Evolutionary conservation across 2,888 invertebrate species (phyloP), one percentile per base, ranked within the genome.

Genomic region (Lottia gigantea): DNA sequence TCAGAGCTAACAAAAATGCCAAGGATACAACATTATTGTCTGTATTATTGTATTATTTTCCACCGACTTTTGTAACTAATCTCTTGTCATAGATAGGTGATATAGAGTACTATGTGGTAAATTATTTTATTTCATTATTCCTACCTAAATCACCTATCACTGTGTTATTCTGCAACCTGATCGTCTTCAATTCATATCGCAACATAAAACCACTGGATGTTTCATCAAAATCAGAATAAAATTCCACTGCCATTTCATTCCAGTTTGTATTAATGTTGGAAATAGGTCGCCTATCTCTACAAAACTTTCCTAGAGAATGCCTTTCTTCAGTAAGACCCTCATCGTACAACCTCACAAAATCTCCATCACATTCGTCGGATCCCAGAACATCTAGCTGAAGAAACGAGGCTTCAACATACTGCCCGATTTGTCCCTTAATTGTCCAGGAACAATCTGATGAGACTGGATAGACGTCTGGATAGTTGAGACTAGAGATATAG

Each of bases 371-470:
- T 12, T 31, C 23, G n/a, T 25, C 67, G 45, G 19, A 46, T 12
- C 62, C 67, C 3, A 67, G 55, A 45, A 67, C 62, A 46, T 67
- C 67, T 61, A 67, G 19, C 62, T 62, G 61, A 2, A 40, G 23
- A 46, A 67, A 67, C n/a, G 67, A 61, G 46, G 62, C 62, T n/a
- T 16, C 62, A 14, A 67, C 67, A 23, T 67, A 67, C n/a, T 67
- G 67, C 7, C 67, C 67, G 2, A 62, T 46, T 15, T 11, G 26
- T 25, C 67, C 67, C 45, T 62, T 55, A 25, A 67, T 67, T 40
- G 25, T 67, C 67, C 67, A 67, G 23, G 40, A 45, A 23, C 67
- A 67, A 62, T 40, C 46, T 7, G 62, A 15, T 8, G 67, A 67
- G 2, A 67, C 61, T 6, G 61, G 62, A 25, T 67, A 67, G 62